Evolutionary conservation across 2,113 vertebrate species (phyloP).

Genomic region (Potamarius usumacintae): DNA sequence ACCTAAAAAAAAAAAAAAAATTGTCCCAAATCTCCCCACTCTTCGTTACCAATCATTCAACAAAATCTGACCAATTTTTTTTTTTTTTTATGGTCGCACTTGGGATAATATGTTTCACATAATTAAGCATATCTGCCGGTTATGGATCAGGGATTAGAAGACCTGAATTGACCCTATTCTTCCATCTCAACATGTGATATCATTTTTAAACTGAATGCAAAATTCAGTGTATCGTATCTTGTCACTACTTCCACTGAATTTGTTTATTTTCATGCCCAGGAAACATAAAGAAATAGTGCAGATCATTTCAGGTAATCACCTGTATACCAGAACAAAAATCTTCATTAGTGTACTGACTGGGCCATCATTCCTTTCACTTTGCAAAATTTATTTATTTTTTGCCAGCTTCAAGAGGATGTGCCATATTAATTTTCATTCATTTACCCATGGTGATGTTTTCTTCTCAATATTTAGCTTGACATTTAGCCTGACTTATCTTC

Average conservation of each 20-base stretch:
- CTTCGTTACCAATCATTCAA: background rate
- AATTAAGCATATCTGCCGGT: conserved; percentile 12
- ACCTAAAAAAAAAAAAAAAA: no score
- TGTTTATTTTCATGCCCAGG: background rate
- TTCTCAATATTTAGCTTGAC: background rate
- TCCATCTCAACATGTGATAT: background rate
- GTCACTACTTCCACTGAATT: background rate
- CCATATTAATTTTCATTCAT: background rate
- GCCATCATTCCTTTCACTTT: background rate
- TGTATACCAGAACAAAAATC: background rate
- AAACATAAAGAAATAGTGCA: background rate
- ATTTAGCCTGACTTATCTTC: background rate
- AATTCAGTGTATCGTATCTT: background rate
- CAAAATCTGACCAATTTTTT: background rate
- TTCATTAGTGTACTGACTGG: background rate
- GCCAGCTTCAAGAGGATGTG: background rate
- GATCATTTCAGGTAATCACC: background rate
- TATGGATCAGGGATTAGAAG: conserved; percentile 9
- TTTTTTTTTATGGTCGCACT: conserved; percentile 34
- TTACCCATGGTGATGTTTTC: background rate
- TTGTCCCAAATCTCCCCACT: no score
- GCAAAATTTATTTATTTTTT: background rate
- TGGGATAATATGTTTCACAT: background rate
- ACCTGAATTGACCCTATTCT: conserved; percentile 21
- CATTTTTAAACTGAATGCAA: background rate